phyloP scores from a whole-genome alignment of 2,888 invertebrate species.

The Deilephila porcellus region DNA sequence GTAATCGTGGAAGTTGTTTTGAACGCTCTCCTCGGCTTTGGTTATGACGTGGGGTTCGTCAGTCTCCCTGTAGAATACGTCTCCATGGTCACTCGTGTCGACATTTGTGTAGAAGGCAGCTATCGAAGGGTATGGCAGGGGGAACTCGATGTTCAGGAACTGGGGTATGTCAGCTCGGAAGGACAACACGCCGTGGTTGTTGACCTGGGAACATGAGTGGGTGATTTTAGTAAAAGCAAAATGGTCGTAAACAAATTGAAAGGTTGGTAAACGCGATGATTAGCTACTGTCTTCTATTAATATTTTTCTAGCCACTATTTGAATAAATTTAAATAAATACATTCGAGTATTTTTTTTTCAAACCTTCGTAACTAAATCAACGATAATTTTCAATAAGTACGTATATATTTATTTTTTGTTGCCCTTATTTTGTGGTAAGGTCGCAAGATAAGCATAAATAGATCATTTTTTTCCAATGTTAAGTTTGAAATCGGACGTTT shows the following conservation, averaged over 20 bases:
- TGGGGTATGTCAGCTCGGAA: constrained; percentile 94
- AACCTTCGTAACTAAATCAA: too few relatives aligned
- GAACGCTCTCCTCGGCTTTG: constrained; percentile 89
- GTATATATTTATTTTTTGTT: background rate
- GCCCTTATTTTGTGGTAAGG: background rate
- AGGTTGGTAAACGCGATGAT: too few relatives aligned
- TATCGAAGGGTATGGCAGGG: constrained; percentile 94
- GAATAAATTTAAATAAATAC: too few relatives aligned
- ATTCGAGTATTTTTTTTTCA: too few relatives aligned
- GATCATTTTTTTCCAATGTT: constrained; percentile 10
- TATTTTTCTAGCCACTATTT: too few relatives aligned
- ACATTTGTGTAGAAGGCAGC: constrained; percentile 96
- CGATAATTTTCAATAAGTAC: too few relatives aligned
- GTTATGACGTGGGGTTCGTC: constrained; percentile 84
- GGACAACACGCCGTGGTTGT: constrained; percentile 95
- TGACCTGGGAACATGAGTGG: constrained; percentile 86
- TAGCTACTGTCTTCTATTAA: too few relatives aligned
- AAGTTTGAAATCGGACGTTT: background rate
- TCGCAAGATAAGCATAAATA: constrained; percentile 14
- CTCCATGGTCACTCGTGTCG: constrained; percentile 90
- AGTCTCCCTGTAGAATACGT: constrained; percentile 90
- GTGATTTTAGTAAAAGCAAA: background rate
- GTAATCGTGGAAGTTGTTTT: constrained; percentile 89
- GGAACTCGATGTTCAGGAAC: constrained; percentile 95
- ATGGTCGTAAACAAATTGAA: background rate